These are phyloP conservation scores for Ochotona princeps DNA, from an alignment of 2,113 vertebrate genomes.

Conservation along the genomic window DNA sequence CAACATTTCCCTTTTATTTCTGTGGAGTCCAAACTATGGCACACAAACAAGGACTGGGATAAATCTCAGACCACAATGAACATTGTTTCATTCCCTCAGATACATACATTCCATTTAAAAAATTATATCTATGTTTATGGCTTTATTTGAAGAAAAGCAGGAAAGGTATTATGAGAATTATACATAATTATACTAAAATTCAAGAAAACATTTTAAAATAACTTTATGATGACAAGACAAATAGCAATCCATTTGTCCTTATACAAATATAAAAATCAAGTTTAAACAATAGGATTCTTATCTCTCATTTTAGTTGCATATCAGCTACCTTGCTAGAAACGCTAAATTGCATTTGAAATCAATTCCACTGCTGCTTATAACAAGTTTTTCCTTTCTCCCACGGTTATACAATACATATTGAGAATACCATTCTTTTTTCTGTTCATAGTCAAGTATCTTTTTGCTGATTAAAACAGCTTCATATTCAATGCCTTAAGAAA, in stretches of 20 bases:
- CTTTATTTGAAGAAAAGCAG: too few relatives aligned
- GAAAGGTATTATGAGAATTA: too few relatives aligned
- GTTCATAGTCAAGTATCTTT: not conserved
- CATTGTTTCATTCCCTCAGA: not conserved
- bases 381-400: not conserved
- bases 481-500: constrained; percentile 57
- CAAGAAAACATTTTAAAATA: not conserved
- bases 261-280: not conserved
- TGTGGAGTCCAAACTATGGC: not conserved
- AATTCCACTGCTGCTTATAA: not conserved
- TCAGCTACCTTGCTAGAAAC: constrained; percentile 56
- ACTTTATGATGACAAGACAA: not conserved
- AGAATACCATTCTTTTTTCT: constrained; percentile 60
- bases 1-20: not conserved
- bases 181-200: not conserved
- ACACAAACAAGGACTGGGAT: not conserved
- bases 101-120: not conserved
- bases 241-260: not conserved
- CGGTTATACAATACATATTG: not conserved
- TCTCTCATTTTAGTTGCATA: not conserved
- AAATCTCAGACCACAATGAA: not conserved
- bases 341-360: constrained; percentile 1
- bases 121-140: not conserved
- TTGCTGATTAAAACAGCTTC: constrained; percentile 69
- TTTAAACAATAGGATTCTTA: not conserved